Base-by-base conservation (phyloP, 2,888 invertebrate species). In the Vandiemenella viatica region DNA sequence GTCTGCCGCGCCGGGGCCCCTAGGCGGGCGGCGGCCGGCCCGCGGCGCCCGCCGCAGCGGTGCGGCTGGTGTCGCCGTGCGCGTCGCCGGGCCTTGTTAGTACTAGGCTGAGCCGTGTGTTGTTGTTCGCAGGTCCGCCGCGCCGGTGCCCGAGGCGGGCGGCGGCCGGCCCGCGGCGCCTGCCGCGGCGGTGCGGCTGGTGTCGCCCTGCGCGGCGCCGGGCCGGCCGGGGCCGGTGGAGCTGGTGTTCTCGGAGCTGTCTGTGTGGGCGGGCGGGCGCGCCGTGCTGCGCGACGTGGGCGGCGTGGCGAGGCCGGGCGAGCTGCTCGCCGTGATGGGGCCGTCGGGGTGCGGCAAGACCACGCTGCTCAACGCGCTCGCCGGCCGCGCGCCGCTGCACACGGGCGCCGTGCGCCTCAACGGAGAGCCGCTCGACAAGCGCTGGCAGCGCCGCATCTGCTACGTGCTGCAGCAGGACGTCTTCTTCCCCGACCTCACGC, bases 381-480 rank as follows among this genome's bases (percentile, higher is more conserved):
- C 83, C 54, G 86, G 86, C 0, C 73, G 85, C 53, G 66, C 77
- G 45, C 74, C 75, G 53, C 66, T 80, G 48, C 75, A 78, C 58
- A 71, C 75, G 47, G 86, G 86, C 47, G 72, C 72, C 55, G 76
- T 83, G 57, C 72, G 73, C 57, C 65, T 82, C 49, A 79, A 80
- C 62, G 75, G 78, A 17, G 74, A 76, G 58, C 67, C 72, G 20
- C 65, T 83, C 54, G 77, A 75, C 56, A 83, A 81, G 60, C 67
- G 78, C 56, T 79, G 80, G 73, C 79, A 81, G 57, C 68, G 85
- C 55, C 77, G 79, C 61, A 83, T 87, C 57, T 83, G 83, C 60
- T 87, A 86, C 65, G 86, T 86, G 42, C 72, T 84, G 52, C 86
- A 87, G 64, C 81, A 85, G 62, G 86, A 87, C 62, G 77, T 84